Base-by-base conservation (phyloP, 2,113 vertebrate genomes). In the Chelonoidis abingdonii region DNA sequence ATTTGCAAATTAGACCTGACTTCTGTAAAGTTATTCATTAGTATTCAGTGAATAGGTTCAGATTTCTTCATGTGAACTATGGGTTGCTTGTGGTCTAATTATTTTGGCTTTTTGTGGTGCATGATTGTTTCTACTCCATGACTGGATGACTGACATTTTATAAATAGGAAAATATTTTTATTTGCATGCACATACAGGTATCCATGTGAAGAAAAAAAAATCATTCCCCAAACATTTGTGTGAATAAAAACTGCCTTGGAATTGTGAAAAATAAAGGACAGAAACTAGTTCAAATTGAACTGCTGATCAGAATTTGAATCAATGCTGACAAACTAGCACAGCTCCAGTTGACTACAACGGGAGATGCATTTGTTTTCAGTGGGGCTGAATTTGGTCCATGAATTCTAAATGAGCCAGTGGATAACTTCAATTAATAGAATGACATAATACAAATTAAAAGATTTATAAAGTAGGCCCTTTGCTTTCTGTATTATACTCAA, bases 381-480 rank as follows among this genome's bases (percentile, higher is more conserved):
- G 72, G 92, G 57, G 78, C 50, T 88, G 90, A 88, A 87, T 90
- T 85, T 85, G 87, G 86, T 41, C 89, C 86, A 65, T 88, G 96
- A 96, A 97, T 95, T 93, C 92, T 85, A 79, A 96, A 95, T 88
- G 81, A 96, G 89, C 89, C 94, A 96, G 50, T 19, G 79, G 87
- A 94, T 92, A 49, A 93, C 89, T 96, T 95, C 89, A 94, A 83
- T 94, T 95, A 96, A 84, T 88, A 54, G 50, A 92, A 44, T 81
- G 90, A 83, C 92, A 94, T 91, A 84, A 90, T 93, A 95, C 4
- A 91, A 95, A 94, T 93, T 83, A 14, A 93, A 94, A 41, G 89
- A 93, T 92, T 84, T 62, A 17, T 31, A 22, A 94, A 93, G 83
- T 50, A 72, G 75, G 56, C 82, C 86, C 93, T 84, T 44, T n/a